A percentile compares a stretch with the other conserved stretches of the same genome.
Conservation (phyloP, 2,113 vertebrate species). For the Actenoides hombroni region DNA sequence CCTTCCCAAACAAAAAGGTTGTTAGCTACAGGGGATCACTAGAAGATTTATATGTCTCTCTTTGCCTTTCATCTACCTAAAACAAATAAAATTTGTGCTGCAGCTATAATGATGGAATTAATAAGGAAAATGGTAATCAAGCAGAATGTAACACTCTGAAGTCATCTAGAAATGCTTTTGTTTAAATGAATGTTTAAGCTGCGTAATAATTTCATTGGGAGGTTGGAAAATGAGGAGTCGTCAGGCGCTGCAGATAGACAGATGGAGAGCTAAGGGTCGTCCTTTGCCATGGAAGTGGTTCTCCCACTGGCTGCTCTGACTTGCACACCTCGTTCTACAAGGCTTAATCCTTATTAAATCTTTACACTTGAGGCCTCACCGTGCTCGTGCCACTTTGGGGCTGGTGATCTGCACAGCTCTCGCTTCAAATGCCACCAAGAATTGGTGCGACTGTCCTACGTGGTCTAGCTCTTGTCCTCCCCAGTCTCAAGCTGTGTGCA, state of each 20-base stretch:
- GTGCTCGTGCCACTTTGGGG: background rate
- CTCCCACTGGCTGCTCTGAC: background rate
- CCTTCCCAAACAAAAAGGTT: background rate
- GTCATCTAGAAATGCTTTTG: background rate
- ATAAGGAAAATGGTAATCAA: conserved; percentile 19
- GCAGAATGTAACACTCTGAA: conserved; percentile 8
- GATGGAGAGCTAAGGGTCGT: background rate
- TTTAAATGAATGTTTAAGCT: conserved; percentile 22
- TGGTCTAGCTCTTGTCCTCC: background rate
- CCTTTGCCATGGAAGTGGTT: background rate
- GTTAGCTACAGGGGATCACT: background rate
- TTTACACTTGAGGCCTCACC: background rate
- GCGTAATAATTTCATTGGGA: background rate
- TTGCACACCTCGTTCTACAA: background rate
- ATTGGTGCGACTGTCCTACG: fast-evolving
- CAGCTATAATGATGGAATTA: background rate
- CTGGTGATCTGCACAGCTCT: background rate
- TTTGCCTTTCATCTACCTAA: background rate
- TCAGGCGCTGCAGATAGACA: background rate
- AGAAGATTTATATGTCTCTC: background rate
- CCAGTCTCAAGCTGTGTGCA: fast-evolving
- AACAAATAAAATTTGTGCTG: background rate
- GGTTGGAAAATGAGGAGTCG: background rate
- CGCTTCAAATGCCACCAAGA: background rate
- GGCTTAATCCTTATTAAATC: background rate